Evolutionary conservation across 2,888 invertebrate species (phyloP).

Genomic region (Ditula angustiorana): DNA sequence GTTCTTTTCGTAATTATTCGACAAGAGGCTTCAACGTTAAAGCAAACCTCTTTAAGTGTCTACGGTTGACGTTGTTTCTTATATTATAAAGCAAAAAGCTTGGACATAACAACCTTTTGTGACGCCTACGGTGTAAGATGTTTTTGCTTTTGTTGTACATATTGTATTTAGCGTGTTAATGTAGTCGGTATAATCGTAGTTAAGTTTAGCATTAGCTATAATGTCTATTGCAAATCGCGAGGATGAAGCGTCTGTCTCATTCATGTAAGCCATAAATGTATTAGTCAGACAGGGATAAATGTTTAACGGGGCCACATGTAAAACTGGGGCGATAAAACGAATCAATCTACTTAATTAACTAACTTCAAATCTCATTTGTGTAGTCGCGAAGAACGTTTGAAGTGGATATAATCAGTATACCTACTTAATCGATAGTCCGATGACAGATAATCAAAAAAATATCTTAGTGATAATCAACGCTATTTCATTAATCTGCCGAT

Average conservation of each 20-base stretch:
- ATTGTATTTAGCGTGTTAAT: background rate
- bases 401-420: slow-evolving; percentile 6
- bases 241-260: too few relatives aligned
- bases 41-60: background rate
- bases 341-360: slow-evolving; percentile 2
- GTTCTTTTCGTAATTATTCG: background rate
- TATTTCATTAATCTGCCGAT: background rate
- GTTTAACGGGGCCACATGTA: background rate
- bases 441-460: slow-evolving; percentile 6
- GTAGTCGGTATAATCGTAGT: background rate
- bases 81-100: background rate
- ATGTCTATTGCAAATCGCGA: too few relatives aligned
- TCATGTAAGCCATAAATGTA: too few relatives aligned
- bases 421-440: background rate
- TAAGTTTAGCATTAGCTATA: background rate
- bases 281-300: background rate
- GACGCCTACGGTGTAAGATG: background rate
- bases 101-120: background rate
- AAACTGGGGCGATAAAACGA: background rate
- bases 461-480: background rate
- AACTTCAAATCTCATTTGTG: slow-evolving; percentile 1
- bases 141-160: background rate
- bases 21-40: background rate
- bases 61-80: background rate
- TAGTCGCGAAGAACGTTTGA: background rate